These are phyloP conservation scores for Meloidogyne chitwoodi DNA, from an alignment of 1,140 invertebrate species.

Conservation along the genomic window DNA sequence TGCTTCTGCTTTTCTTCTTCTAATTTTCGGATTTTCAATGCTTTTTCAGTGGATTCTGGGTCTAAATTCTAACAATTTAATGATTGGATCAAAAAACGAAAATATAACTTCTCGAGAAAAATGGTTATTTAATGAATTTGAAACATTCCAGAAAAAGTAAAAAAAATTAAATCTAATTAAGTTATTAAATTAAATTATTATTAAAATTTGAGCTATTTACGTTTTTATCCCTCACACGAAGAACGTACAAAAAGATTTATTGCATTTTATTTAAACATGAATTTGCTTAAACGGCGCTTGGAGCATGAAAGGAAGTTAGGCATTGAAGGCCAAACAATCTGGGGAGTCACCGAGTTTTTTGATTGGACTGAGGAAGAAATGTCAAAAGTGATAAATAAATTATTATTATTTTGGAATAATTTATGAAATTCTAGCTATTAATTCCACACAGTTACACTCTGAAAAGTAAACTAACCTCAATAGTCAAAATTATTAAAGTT, in stretches of 20 bases:
- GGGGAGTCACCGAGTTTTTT: constrained; percentile 17
- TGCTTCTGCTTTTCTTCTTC: neutral
- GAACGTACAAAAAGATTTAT: neutral
- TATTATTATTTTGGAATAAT: neutral
- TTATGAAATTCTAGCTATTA: neutral
- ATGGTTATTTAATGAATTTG: neutral
- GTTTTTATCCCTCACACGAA: neutral
- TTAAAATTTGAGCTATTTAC: neutral
- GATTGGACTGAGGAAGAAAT: constrained; percentile 29
- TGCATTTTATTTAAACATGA: neutral
- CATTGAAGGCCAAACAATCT: neutral
- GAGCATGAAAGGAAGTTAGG: neutral
- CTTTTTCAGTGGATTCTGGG: neutral
- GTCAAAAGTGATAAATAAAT: neutral
- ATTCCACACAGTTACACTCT: neutral
- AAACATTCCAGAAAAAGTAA: neutral
- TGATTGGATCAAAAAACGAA: neutral
- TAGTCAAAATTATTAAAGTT: constrained; percentile 4
- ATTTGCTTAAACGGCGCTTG: neutral
- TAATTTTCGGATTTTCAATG: neutral
- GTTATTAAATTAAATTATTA: neutral
- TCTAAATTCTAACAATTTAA: neutral
- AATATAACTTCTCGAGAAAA: neutral
- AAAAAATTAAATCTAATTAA: neutral
- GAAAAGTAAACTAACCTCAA: neutral